phyloP scores from a whole-genome alignment of 2,888 invertebrate genomes.

The Oscheius onirici region DNA sequence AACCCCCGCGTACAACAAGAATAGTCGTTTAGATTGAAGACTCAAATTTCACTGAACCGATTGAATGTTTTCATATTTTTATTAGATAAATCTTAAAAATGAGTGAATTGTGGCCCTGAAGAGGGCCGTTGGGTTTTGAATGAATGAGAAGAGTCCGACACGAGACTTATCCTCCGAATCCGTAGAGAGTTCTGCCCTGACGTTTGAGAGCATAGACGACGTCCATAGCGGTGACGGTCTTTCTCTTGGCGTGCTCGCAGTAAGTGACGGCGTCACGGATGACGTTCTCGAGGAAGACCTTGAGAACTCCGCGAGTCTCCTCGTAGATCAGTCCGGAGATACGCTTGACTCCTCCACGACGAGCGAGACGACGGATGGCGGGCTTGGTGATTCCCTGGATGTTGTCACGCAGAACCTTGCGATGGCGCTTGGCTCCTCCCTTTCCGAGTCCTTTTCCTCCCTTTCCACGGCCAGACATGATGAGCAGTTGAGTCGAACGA shows the following conservation, averaged over 20 bases:
- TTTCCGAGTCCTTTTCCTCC: constrained; percentile 78
- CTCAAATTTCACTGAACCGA: no score
- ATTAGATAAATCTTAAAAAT: no score
- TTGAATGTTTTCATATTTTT: no score
- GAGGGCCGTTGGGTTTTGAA: no score
- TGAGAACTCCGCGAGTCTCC: constrained; percentile 61
- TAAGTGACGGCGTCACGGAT: constrained; percentile 87
- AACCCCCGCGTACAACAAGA: no score
- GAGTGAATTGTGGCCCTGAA: no score
- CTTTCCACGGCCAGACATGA: constrained; percentile 40
- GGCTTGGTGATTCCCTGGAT: constrained; percentile 76
- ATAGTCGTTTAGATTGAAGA: no score
- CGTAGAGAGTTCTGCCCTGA: constrained; percentile 70
- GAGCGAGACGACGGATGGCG: constrained; percentile 74
- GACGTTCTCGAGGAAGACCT: constrained; percentile 81
- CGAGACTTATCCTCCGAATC: constrained; percentile 65
- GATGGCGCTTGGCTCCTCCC: constrained; percentile 84
- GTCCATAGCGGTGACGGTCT: constrained; percentile 89
- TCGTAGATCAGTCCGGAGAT: constrained; percentile 67
- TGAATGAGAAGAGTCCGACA: no score
- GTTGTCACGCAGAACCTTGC: constrained; percentile 79
- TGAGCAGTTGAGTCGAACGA: no score
- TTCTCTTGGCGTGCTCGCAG: constrained; percentile 87
- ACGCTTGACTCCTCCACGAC: constrained; percentile 73
- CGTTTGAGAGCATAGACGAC: constrained; percentile 79